Evolutionary conservation across 2,797 vertebrate species (phyloP).

Genomic region (Tenualosa thibaudeaui): DNA sequence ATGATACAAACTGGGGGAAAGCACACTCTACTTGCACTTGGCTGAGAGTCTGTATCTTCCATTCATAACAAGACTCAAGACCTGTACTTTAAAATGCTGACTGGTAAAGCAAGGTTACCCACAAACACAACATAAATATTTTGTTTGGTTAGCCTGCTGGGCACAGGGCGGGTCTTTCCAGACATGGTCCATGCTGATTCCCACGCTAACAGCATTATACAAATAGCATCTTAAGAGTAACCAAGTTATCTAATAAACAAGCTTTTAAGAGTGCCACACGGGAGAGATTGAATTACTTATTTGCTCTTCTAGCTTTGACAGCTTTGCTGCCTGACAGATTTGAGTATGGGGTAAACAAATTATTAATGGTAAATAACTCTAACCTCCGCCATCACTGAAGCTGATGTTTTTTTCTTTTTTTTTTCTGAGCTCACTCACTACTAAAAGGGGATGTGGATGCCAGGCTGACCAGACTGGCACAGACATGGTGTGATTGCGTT

Average conservation of each 20-base stretch:
- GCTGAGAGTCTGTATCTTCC: background rate
- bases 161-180: background rate
- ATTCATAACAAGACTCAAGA: background rate
- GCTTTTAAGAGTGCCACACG: constrained; percentile 3
- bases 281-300: constrained; percentile 15
- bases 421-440: background rate
- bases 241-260: background rate
- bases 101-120: background rate
- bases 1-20: background rate
- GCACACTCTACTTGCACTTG: background rate
- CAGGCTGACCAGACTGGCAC: background rate
- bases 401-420: background rate
- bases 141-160: background rate
- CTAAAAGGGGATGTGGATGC: background rate
- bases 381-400: background rate
- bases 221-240: constrained; percentile 1
- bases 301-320: background rate
- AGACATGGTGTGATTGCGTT: background rate
- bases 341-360: background rate
- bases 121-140: background rate
- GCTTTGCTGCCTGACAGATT: background rate
- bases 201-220: background rate
- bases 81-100: background rate
- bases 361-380: constrained; percentile 9
- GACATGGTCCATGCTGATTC: background rate